These are phyloP conservation scores for Pseudolaguvia tuberculata DNA, from an alignment of 2,113 vertebrate genomes.

Conservation along the genomic window DNA sequence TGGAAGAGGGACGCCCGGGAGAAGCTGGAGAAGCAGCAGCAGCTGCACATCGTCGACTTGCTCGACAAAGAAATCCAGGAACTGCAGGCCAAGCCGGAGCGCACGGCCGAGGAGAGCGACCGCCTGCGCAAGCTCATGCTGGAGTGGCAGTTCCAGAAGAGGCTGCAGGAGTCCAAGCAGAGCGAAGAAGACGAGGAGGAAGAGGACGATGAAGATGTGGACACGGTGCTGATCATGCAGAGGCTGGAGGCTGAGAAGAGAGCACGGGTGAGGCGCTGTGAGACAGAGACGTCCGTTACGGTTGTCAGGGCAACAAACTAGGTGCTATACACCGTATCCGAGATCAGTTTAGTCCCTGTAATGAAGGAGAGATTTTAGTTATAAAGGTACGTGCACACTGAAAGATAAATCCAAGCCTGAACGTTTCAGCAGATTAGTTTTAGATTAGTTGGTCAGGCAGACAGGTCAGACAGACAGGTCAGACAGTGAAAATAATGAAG, in stretches of 20 bases:
- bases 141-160: conserved; percentile 98
- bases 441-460: too few relatives aligned
- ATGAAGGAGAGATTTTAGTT: background rate
- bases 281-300: background rate
- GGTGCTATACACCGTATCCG: background rate
- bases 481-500: too few relatives aligned
- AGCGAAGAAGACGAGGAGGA: conserved; percentile 94
- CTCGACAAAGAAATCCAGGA: conserved; percentile 96
- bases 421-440: background rate
- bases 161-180: conserved; percentile 93
- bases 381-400: conserved; percentile 8
- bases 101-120: conserved; percentile 88
- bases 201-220: conserved; percentile 95
- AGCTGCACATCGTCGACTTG: conserved; percentile 94
- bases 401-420: background rate
- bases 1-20: conserved; percentile 96
- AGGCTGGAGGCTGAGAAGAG: conserved; percentile 94
- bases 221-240: conserved; percentile 93
- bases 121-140: conserved; percentile 94
- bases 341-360: background rate
- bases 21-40: conserved; percentile 97
- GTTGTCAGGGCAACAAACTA: background rate
- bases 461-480: too few relatives aligned
- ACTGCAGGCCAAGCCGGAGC: conserved; percentile 84
- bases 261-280: conserved; percentile 82